These are phyloP conservation scores for Pseudomyrmex gracilis DNA, from an alignment of 1,140 invertebrate species.

Conservation along the genomic window DNA sequence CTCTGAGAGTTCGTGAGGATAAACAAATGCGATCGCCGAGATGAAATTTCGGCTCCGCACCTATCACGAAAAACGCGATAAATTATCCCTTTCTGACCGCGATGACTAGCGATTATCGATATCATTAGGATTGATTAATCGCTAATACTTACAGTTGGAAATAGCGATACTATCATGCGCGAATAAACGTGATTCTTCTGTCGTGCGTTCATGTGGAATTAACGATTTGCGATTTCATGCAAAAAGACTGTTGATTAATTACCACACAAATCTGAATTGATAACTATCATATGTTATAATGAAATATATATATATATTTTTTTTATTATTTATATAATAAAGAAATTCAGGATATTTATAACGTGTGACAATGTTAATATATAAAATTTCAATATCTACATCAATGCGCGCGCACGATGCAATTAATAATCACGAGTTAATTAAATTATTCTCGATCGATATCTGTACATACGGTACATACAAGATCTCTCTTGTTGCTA, in stretches of 20 bases:
- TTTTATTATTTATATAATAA: too few species aligned
- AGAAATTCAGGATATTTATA: background rate
- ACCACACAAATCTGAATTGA: background rate
- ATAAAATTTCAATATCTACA: background rate
- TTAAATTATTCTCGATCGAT: conserved; percentile 41
- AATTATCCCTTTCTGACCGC: conserved; percentile 21
- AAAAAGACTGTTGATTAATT: background rate
- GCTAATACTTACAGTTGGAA: conserved; percentile 1
- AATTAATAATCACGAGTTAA: conserved; percentile 15
- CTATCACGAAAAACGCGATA: conserved; percentile 25
- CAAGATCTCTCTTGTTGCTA: conserved; percentile 31
- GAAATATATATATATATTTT: too few species aligned
- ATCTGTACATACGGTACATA: background rate
- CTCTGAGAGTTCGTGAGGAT: conserved; percentile 27
- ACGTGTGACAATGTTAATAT: background rate
- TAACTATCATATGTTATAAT: background rate
- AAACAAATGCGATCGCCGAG: conserved; percentile 28
- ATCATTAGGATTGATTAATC: conserved; percentile 47
- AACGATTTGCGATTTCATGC: background rate
- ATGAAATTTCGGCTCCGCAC: conserved; percentile 58
- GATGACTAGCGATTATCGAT: conserved; percentile 41
- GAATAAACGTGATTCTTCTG: conserved; percentile 17
- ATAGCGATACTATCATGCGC: conserved; percentile 28
- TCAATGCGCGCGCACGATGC: background rate
- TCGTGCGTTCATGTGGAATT: background rate